Percentiles rank a stretch among this genome's conserved stretches.
Evolutionary conservation across 2,113 vertebrate species (phyloP).

Genomic region (Ranitomeya variabilis): DNA sequence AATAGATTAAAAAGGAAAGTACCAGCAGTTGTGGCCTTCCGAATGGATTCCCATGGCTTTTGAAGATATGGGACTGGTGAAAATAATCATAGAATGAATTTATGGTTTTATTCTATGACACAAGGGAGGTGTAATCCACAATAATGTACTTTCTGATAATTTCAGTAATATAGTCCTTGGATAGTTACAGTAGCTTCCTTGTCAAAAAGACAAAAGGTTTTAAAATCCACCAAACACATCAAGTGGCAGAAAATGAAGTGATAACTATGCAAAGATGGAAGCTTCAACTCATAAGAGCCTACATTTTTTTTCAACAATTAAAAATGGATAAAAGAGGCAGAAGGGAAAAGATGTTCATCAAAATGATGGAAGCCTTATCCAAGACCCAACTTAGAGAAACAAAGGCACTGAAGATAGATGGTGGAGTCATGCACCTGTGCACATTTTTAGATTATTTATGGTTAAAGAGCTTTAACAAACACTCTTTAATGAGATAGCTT

Average conservation of each 20-base stretch:
- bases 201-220: not conserved
- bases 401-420: too few relatives aligned
- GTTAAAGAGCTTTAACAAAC: conserved; percentile 17
- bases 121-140: not conserved
- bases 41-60: conserved; percentile 70
- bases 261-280: not conserved
- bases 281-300: not conserved
- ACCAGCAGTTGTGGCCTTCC: conserved; percentile 64
- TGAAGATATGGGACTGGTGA: conserved; percentile 58
- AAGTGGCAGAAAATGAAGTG: not conserved
- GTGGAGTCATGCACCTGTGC: not conserved
- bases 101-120: not conserved
- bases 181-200: not conserved
- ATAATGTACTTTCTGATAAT: not conserved
- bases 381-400: not conserved
- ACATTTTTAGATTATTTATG: conserved; percentile 17
- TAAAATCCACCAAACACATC: not conserved
- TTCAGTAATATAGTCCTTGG: not conserved
- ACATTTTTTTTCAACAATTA: not conserved
- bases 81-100: not conserved
- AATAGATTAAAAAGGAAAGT: conserved; percentile 91
- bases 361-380: not conserved
- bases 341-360: not conserved
- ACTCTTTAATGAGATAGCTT: not conserved
- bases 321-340: not conserved